Base-by-base conservation (phyloP, 1,140 invertebrate genomes). In the Aculops lycopersici region DNA sequence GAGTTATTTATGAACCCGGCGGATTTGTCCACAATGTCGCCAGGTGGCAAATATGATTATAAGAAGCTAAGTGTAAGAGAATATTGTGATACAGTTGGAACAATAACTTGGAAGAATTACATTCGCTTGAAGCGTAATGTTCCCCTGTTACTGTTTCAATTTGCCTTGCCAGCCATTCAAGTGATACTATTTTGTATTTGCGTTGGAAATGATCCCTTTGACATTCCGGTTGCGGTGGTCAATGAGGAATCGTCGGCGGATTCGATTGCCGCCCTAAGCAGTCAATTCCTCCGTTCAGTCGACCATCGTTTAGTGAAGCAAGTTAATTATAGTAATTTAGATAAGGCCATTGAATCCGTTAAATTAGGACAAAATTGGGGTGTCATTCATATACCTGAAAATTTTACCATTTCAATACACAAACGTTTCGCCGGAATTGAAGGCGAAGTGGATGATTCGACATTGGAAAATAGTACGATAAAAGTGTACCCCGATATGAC, bases 141-240 rank as follows among this genome's bases (percentile, higher is more conserved):
- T 19, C 46, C 46, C 4, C 35, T 60, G 43, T 43, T 60, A 13
- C 38, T 58, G 38, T 88, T 92, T 58, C 78, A 86, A 50, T 83
- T 88, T 51, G 70, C 72, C 8, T 58, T 90, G 48, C 81, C 81
- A 20, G 73, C 83, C 2, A 71, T 79, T 58, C 79, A 90, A 62
- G 78, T 80, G n/a, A 73, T 84, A 40, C 64, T 88, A 4, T 90
- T 92, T 63, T 90, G 81, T 57, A 55, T 86, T 46, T 77, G 81
- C 17, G 83, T 90, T 48, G 84, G 83, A 43, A 65, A 75, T 20
- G 76, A 83, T 53, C 83, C 84, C 0, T 69, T 66, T 37, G 71
- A 73, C 36, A 63, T 92, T 1, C 68, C 67, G 45, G 48, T 92
- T 52, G 78, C 75, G 20, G 65, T 90, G 41, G 74, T 83, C 4